Evolutionary conservation across 2,888 invertebrate genomes (phyloP).

Genomic region (Xanthia icteritia): DNA sequence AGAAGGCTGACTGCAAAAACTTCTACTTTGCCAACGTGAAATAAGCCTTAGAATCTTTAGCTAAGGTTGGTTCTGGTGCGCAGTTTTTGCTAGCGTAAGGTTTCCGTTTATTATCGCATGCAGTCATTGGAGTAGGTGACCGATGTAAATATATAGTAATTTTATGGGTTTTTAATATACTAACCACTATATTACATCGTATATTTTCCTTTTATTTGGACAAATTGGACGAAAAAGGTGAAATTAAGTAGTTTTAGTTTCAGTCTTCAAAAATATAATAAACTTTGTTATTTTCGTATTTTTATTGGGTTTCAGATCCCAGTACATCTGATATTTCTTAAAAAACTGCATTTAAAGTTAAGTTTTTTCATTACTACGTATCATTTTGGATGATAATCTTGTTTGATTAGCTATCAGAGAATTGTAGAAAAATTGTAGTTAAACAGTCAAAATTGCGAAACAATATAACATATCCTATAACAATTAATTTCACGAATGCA

Average conservation of each 20-base stretch:
- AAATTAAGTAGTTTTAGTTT: background rate
- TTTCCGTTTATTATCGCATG: conserved; percentile 83
- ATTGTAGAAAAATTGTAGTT: background rate
- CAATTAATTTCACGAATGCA: conserved; percentile 23
- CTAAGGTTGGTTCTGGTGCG: conserved; percentile 68
- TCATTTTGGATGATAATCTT: background rate
- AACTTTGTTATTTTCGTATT: background rate
- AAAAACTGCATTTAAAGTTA: background rate
- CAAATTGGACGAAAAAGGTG: background rate
- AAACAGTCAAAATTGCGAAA: background rate
- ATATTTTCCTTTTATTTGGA: conserved; percentile 14
- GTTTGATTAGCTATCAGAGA: background rate
- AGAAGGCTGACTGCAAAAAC: conserved; percentile 87
- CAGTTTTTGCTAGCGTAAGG: conserved; percentile 44
- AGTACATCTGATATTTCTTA: background rate
- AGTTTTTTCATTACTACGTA: background rate
- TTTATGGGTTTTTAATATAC: conserved; percentile 74
- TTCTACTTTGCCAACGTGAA: conserved; percentile 53
- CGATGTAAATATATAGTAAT: conserved; percentile 74
- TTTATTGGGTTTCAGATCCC: no score
- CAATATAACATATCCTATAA: background rate
- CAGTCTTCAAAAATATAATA: rapidly evolving
- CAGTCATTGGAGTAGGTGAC: conserved; percentile 81
- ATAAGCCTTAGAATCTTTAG: conserved; percentile 44
- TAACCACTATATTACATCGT: conserved; percentile 56